Evolutionary conservation across 2,888 invertebrate species (phyloP), one percentile per base, ranked within the genome.

Genomic region (Sabatieria punctata): DNA sequence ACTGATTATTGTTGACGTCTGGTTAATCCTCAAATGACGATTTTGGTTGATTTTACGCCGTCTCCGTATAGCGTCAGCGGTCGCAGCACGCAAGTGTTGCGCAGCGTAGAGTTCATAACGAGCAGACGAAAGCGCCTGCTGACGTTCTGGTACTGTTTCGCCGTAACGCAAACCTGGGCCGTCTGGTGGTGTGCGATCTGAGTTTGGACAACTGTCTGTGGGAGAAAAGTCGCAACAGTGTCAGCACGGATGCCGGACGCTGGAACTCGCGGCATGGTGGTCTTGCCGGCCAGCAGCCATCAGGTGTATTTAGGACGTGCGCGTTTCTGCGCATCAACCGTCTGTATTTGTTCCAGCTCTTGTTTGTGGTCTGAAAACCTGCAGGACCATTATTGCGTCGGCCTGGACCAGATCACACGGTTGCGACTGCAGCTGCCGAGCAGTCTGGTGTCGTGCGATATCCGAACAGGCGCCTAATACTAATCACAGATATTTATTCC

Each of bases 11-110:
- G 11, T 30, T 8, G 8, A 30, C 30, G 11, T 30, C 8, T 8
- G 30, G 8, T 11, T 11, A 30, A 30, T 8, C 8, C 30, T 8
- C 30, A 8, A 30, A 11, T 8, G 15, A 8, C 8, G 37, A 18
- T 41, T 4, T 22, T 40, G 45, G 45, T n/a, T 40, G 40, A 2
- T 45, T 40, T 40, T 45, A 45, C 40, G 23, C 45, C 3, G 45
- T 45, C 4, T 39, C n/a, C 39, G 18, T 45, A 45, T 40, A 40
- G 22, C 13, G 22, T 25, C 30, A 15, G 15, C 2, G 30, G 18
- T 18, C 3, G 3, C 11, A 40, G 26, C 22, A 39, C 45, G 6
- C 45, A 45, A 23, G 35, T 45, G 18, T 37, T 45, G 2, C 27
- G 40, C 1, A 30, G 30, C 13, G 40, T 24, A n/a, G 4, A 6